Base-by-base conservation (phyloP, 2,888 invertebrate species). In the Eubasilissa splendida region DNA sequence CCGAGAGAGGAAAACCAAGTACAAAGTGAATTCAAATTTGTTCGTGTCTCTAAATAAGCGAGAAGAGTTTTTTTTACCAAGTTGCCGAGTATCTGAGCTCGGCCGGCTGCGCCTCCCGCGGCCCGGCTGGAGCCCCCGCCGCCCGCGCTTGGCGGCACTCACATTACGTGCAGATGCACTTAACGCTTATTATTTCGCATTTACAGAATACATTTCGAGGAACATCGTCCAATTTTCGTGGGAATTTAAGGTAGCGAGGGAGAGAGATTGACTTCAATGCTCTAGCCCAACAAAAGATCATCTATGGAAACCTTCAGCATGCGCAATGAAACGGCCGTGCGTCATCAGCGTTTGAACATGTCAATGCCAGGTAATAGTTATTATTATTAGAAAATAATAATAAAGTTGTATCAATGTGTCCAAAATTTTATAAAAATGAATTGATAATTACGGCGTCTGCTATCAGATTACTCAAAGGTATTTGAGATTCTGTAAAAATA, bases 101-200 rank as follows among this genome's bases (percentile, higher is more conserved):
- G 22, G 22, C 53, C 4, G 70, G 8, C 4, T 7, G 42, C 42
- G 42, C 22, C 22, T 22, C 22, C 22, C 22, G 22, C 22, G 22
- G 22, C 22, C 22, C 22, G 70, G 14, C 50, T n/a, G 31, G 50
- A 70, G 53, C 52, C 22, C 53, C 52, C 70, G 70, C 22, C 53
- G 70, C 70, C 53, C 22, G 70, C 22, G 42, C 42, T 7, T 22
- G 70, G 70, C 31, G 70, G 53, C 70, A 53, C 12, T 12, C 54
- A 31, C 54, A 4, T 53, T 70, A 54, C 70, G 53, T 53, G 54
- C 9, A 70, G 22, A 70, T 70, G 70, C 70, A 70, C 53, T 54
- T 54, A 22, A 54, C 53, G 70, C 14, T 70, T 70, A 70, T 70
- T 70, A 70, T 70, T 33, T 70, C 53, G 2, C 52, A 70, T 70